Conservation (phyloP, 2,888 invertebrate genomes). For the Tryphoninae sp. region DNA sequence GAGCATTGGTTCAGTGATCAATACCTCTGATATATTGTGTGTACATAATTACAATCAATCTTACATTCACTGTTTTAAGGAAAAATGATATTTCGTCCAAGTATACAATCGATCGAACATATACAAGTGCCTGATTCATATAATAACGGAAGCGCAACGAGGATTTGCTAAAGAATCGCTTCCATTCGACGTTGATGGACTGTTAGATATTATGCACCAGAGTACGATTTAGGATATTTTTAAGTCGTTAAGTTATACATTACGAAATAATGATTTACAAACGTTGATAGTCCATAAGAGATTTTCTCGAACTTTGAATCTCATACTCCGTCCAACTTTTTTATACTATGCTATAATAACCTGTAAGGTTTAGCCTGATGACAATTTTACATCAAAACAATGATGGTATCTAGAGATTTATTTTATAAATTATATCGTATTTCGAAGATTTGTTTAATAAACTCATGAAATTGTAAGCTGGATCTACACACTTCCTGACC, state of each 20-base stretch:
- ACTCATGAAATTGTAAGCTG: neutral
- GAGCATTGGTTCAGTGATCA: neutral
- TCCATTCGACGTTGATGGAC: slow-evolving; percentile 26
- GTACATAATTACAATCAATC: slow-evolving; percentile 34
- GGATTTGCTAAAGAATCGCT: slow-evolving; percentile 25
- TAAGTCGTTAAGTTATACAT: slow-evolving; percentile 49
- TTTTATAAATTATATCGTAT: slow-evolving; percentile 1
- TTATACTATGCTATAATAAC: slow-evolving; percentile 30
- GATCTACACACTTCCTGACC: neutral
- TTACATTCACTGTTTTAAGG: slow-evolving; percentile 28
- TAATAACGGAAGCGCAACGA: slow-evolving; percentile 24
- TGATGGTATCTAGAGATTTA: neutral
- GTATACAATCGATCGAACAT: slow-evolving; percentile 15
- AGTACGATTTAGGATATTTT: slow-evolving; percentile 60
- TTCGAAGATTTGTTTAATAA: slow-evolving; percentile 22
- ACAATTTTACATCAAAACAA: neutral
- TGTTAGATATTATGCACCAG: slow-evolving; percentile 57
- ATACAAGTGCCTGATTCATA: slow-evolving; percentile 15
- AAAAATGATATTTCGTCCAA: slow-evolving; percentile 53
- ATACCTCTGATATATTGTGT: slow-evolving; percentile 14
- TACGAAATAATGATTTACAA: slow-evolving; percentile 53
- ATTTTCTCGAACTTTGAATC: slow-evolving; percentile 37
- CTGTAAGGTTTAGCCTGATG: slow-evolving; percentile 9
- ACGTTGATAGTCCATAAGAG: slow-evolving; percentile 39
- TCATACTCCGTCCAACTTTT: slow-evolving; percentile 59